Conservation (phyloP, 2,797 vertebrate species). For the Rhyacichthys aspro region DNA sequence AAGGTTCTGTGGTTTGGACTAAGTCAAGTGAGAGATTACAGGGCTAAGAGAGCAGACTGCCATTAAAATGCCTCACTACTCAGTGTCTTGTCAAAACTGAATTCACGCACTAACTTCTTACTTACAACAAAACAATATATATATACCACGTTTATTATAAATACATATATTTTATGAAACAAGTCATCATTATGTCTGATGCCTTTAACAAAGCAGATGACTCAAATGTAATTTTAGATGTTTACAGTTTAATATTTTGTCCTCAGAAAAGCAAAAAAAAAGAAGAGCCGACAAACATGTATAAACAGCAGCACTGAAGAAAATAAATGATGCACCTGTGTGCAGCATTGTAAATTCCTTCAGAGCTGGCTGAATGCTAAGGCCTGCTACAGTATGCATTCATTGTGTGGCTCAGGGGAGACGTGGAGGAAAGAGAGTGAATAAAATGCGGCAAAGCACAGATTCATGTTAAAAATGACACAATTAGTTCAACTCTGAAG, state of each 20-base stretch:
- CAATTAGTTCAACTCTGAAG: conserved; percentile 83
- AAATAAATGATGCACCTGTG: conserved; percentile 73
- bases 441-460: conserved; percentile 72
- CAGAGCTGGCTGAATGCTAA: conserved; percentile 49
- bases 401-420: conserved; percentile 70
- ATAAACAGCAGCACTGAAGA: conserved; percentile 44
- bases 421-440: conserved; percentile 65
- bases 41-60: conserved; percentile 54
- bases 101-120: conserved; percentile 46
- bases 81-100: conserved; percentile 43
- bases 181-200: neutral
- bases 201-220: neutral
- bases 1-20: conserved; percentile 63
- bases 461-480: conserved; percentile 82
- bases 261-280: conserved; percentile 32
- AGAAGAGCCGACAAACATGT: conserved; percentile 17
- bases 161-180: too few relatives aligned
- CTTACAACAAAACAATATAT: neutral
- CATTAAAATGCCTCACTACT: conserved; percentile 58
- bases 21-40: conserved; percentile 64
- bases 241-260: conserved; percentile 26
- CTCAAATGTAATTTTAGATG: conserved; percentile 4
- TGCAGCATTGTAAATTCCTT: conserved; percentile 64
- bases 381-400: conserved; percentile 55
- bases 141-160: too few relatives aligned